These are phyloP conservation scores for Lophura nycthemera DNA, from an alignment of 2,113 vertebrate species.

Conservation along the genomic window DNA sequence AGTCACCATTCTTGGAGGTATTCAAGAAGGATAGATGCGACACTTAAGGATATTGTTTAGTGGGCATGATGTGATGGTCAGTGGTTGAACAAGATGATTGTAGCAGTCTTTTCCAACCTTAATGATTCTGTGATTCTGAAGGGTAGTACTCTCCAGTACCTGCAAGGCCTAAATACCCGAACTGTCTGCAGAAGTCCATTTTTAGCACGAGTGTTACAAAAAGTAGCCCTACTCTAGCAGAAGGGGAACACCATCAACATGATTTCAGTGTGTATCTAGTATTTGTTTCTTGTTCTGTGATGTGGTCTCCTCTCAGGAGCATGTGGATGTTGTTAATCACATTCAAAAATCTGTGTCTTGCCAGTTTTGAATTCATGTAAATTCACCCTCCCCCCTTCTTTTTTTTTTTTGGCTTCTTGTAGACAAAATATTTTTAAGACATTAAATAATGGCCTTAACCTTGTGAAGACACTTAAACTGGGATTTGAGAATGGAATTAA, in stretches of 20 bases:
- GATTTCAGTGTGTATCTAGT: background rate
- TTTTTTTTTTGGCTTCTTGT: background rate
- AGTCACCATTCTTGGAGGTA: too few relatives aligned
- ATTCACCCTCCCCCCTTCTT: background rate
- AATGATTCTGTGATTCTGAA: background rate
- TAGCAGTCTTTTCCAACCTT: too few relatives aligned
- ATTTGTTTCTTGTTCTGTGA: background rate
- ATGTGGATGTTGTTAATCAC: fast-evolving
- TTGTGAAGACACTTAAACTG: background rate
- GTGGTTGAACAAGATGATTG: too few relatives aligned
- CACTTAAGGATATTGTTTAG: too few relatives aligned
- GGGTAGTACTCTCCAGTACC: background rate
- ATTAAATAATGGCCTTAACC: background rate
- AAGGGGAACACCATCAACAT: background rate
- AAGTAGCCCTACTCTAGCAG: background rate
- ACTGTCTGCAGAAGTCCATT: background rate
- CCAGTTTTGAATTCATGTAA: background rate
- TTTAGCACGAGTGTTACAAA: background rate
- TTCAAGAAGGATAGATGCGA: too few relatives aligned
- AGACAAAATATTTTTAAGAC: background rate
- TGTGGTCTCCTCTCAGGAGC: background rate
- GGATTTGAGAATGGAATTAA: background rate
- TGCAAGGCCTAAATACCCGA: background rate
- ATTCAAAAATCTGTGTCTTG: background rate
- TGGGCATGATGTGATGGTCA: too few relatives aligned